Conservation (phyloP, 2,888 invertebrate genomes). For the Thelaira solivaga region DNA sequence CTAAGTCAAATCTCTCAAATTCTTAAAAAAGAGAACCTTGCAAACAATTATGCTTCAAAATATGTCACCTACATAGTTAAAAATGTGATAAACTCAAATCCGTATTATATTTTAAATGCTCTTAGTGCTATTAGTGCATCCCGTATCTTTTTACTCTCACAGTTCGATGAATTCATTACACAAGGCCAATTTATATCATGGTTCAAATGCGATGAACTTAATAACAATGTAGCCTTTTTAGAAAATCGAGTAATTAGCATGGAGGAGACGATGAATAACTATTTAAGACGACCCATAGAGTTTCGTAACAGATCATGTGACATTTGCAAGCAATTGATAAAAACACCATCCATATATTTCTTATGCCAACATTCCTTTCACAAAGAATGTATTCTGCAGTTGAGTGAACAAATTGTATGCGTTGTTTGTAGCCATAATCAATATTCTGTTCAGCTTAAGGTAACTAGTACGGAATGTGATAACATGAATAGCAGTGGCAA, state of each 20-base stretch:
- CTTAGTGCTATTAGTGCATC: slow-evolving; percentile 13
- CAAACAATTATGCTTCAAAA: not conserved
- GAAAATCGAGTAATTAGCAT: not conserved
- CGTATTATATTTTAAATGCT: slow-evolving; percentile 39
- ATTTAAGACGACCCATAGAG: slow-evolving; percentile 66
- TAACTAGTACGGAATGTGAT: too few relatives aligned
- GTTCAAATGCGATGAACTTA: slow-evolving; percentile 19
- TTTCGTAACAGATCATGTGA: slow-evolving; percentile 68
- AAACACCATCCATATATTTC: slow-evolving; percentile 66
- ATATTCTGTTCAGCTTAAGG: too few relatives aligned
- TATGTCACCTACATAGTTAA: slow-evolving; percentile 7
- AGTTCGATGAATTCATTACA: slow-evolving; percentile 30
- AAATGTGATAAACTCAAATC: slow-evolving; percentile 26
- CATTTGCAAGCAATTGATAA: slow-evolving; percentile 65
- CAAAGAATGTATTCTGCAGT: slow-evolving; percentile 64
- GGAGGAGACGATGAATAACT: slow-evolving; percentile 14
- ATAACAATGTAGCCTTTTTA: not conserved
- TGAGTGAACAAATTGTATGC: slow-evolving; percentile 7
- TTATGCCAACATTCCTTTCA: slow-evolving; percentile 70
- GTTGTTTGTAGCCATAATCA: too few relatives aligned
- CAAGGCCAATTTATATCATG: slow-evolving; percentile 22
- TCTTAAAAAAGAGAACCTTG: slow-evolving; percentile 8
- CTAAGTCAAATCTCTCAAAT: slow-evolving; percentile 17
- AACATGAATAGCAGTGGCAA: too few relatives aligned
- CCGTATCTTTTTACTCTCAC: slow-evolving; percentile 4